These are phyloP conservation scores for Neolamprologus brichardi DNA, from an alignment of 2,113 vertebrate genomes.

Conservation along the genomic window DNA sequence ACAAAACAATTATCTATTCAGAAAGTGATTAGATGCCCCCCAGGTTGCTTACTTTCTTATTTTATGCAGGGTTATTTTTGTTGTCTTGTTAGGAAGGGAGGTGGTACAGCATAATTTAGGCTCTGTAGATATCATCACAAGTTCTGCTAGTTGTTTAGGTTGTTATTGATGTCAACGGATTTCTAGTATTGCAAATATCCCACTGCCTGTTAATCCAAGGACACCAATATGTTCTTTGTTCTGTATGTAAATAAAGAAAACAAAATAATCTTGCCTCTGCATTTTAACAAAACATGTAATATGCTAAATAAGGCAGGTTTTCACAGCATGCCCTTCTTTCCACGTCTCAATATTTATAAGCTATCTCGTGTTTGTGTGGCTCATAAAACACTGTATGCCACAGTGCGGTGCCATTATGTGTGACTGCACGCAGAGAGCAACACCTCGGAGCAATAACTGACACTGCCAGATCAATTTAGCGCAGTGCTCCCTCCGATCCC, in stretches of 20 bases:
- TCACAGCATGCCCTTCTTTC: not conserved
- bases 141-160: not conserved
- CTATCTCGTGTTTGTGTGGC: not conserved
- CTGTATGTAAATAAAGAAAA: not conserved
- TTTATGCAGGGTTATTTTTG: not conserved
- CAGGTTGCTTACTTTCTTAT: not conserved
- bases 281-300: not conserved
- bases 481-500: slow-evolving; percentile 22
- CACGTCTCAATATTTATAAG: slow-evolving; percentile 20
- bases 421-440: slow-evolving; percentile 20
- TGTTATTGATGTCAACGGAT: not conserved
- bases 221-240: not conserved
- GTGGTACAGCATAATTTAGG: not conserved
- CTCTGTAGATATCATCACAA: not conserved
- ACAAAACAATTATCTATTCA: not conserved
- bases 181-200: not conserved
- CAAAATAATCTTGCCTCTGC: not conserved
- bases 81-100: not conserved
- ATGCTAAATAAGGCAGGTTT: not conserved
- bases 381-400: slow-evolving; percentile 3
- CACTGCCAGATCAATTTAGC: slow-evolving; percentile 51
- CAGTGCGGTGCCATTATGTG: slow-evolving; percentile 9
- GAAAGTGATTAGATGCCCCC: not conserved
- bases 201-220: not conserved
- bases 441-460: slow-evolving; percentile 51